Evolutionary conservation across 2,888 invertebrate genomes (phyloP), one percentile per base, ranked within the genome.

Genomic region (Eristalis pertinax): DNA sequence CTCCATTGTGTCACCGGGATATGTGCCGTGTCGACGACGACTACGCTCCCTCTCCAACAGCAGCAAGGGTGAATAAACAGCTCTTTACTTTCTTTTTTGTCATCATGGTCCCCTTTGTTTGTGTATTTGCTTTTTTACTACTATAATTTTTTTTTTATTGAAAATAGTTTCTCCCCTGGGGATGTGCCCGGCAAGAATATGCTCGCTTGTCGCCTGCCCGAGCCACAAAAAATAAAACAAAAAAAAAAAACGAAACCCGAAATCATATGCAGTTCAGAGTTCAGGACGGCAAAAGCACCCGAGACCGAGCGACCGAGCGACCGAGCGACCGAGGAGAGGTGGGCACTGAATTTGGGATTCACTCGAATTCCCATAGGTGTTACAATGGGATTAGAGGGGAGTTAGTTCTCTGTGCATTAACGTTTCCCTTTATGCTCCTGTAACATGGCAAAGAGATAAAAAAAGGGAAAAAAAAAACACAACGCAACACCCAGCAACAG

Each of bases 361-460:
- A 70, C 69, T 73, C 41, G 68, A 86, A 82, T 86, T 86, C 85
- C 85, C 85, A 82, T 86, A 86, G 85, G 85, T 86, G 82, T 86
- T 86, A 86, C 77, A 82, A 78, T 82, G 74, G 78, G 78, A 82
- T 86, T 82, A 82, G 65, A 82, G 35, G 82, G 85, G 82, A 82
- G 85, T 85, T 78, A 85, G 82, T 82, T 86, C 62, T 50, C 60
- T 78, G 81, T 82, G 78, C 78, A 82, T 85, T 85, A 85, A 81
- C 81, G 76, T 86, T 86, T 82, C 65, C 65, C 50, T 78, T 82
- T 85, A 85, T 77, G 73, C 35, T 64, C 77, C 26, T 73, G 77
- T 81, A 81, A 77, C 85, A 85, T 68, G 70, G 74, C 78, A 78
- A 29, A 69, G 43, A 68, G 62, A 24, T 22, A 26, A 67, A 35